Evolutionary conservation across 2,113 vertebrate species (phyloP), one percentile per base, ranked within the genome.

Genomic region (Pyrgilauda ruficollis): DNA sequence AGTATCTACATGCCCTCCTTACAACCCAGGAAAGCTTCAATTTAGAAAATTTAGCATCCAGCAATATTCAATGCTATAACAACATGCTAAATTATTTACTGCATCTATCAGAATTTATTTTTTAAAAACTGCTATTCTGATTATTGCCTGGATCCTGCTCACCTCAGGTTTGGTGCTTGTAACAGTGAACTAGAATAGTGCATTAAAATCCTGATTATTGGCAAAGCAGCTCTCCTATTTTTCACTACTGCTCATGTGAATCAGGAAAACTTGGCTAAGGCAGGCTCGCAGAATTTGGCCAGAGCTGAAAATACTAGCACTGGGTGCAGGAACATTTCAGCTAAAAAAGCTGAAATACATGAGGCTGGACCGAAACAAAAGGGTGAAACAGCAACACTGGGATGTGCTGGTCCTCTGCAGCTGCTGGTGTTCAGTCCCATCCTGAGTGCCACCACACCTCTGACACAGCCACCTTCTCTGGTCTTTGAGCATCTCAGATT

Each of bases 401-500:
- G 39, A 87, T 27, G 66, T 75, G 83, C 92, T 90, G 90, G 79
- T 92, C 72, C 79, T 94, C 69, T 49, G 52, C 88, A 74, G 69
- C 6, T 92, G 96, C 93, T 95, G 94, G 93, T 96, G 94, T 66
- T 87, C 81, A 83, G 76, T 44, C 22, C 70, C 59, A 33, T 24
- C 80, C 41, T 18, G 27, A 26, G 24, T 37, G 75, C 76, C 82
- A 53, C 22, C 70, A 50, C 63, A 19, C 22, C 74, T 79, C 79
- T 63, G 72, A 44, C 78, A 85, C 81, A 84, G 78, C 70, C 72
- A 37, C 26, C n/a, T 43, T 10, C 73, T 63, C 52, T 41, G 43
- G 43, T 35, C 56, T 68, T 17, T 7, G 43, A 89, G 94, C 52
- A 78, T 17, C 44, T 74, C 81, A 84, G 56, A n/a, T 37, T 35